Evolutionary conservation across 2,113 vertebrate genomes (phyloP).

Genomic region (Ifrita kowaldi): DNA sequence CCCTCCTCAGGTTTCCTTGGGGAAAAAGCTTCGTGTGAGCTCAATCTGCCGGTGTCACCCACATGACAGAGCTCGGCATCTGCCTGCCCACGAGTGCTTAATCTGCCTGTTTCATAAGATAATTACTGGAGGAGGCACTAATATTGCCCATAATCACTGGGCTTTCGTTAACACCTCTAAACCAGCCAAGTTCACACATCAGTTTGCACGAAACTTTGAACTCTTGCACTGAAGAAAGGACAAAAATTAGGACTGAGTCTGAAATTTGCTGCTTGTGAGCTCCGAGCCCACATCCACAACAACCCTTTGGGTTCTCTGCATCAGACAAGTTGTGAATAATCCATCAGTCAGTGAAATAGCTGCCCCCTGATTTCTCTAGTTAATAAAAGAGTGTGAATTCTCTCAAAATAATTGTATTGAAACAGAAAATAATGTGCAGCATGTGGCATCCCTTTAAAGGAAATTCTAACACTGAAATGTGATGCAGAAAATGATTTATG

Average conservation of each 20-base stretch:
- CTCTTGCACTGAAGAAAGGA: not conserved
- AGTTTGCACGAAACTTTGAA: not conserved
- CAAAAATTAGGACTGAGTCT: not conserved
- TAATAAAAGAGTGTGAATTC: not conserved
- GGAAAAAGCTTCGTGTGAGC: not conserved
- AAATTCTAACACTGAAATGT: not conserved
- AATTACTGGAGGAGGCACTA: slow-evolving; percentile 25
- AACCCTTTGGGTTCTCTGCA: not conserved
- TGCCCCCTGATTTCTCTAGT: not conserved
- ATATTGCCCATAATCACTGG: not conserved
- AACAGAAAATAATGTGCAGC: not conserved
- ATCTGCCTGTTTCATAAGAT: slow-evolving; percentile 35
- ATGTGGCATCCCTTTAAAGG: not conserved
- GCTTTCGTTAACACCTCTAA: not conserved
- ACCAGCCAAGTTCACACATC: not conserved
- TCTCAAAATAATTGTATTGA: not conserved
- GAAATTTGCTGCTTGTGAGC: not conserved
- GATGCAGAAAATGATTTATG: not conserved
- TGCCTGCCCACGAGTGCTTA: slow-evolving; percentile 13
- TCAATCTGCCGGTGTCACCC: slow-evolving; percentile 17
- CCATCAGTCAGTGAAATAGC: not conserved
- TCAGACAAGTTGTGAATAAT: not conserved
- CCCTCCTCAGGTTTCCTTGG: not conserved
- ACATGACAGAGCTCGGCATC: slow-evolving; percentile 15
- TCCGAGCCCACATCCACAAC: accelerated